These are phyloP conservation scores for Alloplasta piceator DNA, from an alignment of 2,888 invertebrate genomes.

Conservation along the genomic window DNA sequence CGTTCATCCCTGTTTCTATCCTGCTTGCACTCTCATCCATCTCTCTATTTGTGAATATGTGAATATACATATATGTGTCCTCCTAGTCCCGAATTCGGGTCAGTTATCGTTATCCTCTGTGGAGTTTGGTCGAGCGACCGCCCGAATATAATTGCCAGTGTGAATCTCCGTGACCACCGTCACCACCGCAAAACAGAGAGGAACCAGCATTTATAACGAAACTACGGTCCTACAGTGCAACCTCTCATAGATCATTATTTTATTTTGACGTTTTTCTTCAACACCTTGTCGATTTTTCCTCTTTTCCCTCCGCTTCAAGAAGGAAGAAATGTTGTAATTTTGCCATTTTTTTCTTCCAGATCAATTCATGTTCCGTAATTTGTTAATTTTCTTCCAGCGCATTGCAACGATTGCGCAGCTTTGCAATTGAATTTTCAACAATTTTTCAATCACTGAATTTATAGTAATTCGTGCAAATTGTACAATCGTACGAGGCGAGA, in stretches of 20 bases:
- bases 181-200: constrained; percentile 38
- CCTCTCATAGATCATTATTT: neutral
- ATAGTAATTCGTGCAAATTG: neutral
- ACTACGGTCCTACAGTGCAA: neutral
- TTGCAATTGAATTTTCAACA: neutral
- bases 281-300: neutral
- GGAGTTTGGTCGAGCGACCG: constrained; percentile 51
- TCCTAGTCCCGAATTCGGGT: constrained; percentile 73
- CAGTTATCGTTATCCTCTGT: constrained; percentile 76
- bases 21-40: too few relatives aligned
- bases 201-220: constrained; percentile 26
- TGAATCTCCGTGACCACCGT: constrained; percentile 59
- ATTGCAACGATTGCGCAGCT: too few relatives aligned
- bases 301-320: neutral
- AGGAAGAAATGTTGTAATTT: too few relatives aligned
- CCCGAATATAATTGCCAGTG: constrained; percentile 63
- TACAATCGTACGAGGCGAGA: too few relatives aligned
- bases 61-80: neutral
- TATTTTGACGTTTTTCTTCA: neutral
- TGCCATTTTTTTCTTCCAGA: too few relatives aligned
- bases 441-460: neutral
- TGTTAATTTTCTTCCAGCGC: too few relatives aligned
- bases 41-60: neutral
- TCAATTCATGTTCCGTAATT: too few relatives aligned
- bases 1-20: constrained; percentile 15